Percentiles rank a stretch among this genome's conserved stretches.
Conservation (phyloP, 1,140 invertebrate genomes). For the Hyles euphorbiae region DNA sequence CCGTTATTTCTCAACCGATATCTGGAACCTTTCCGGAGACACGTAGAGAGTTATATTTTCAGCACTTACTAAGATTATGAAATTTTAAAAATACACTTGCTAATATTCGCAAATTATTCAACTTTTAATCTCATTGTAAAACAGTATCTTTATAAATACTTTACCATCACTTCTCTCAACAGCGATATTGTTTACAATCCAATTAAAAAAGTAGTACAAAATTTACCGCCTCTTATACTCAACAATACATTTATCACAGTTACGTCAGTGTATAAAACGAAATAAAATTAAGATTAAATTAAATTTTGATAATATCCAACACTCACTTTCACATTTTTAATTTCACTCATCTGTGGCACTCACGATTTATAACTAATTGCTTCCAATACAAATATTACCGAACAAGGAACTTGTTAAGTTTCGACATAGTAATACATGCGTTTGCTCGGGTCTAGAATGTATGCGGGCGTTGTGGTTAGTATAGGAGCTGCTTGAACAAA, state of each 20-base stretch:
- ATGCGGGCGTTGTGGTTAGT: conserved; percentile 49
- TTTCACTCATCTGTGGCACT: conserved; percentile 4
- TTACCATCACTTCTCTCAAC: too few species aligned
- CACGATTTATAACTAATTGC: background rate
- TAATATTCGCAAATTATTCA: too few species aligned
- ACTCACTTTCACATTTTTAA: background rate
- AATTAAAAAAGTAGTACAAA: too few species aligned
- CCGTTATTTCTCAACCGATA: too few species aligned
- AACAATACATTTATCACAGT: conserved; percentile 6
- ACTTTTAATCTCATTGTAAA: too few species aligned
- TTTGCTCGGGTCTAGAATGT: conserved; percentile 65
- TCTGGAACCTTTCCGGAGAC: too few species aligned
- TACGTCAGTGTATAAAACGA: background rate
- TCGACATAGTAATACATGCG: conserved; percentile 69
- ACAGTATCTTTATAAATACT: too few species aligned
- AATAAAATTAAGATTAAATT: conserved; percentile 8
- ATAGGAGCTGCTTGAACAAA: conserved; percentile 50
- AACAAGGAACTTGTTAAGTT: conserved; percentile 26
- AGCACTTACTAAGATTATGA: too few species aligned
- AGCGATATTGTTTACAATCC: too few species aligned
- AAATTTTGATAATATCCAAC: conserved; percentile 6
- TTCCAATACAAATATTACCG: background rate
- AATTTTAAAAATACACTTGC: too few species aligned
- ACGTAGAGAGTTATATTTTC: too few species aligned
- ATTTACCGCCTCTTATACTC: too few species aligned